Evolutionary conservation across 2,888 invertebrate genomes (phyloP).

Genomic region (Molanna angustata): DNA sequence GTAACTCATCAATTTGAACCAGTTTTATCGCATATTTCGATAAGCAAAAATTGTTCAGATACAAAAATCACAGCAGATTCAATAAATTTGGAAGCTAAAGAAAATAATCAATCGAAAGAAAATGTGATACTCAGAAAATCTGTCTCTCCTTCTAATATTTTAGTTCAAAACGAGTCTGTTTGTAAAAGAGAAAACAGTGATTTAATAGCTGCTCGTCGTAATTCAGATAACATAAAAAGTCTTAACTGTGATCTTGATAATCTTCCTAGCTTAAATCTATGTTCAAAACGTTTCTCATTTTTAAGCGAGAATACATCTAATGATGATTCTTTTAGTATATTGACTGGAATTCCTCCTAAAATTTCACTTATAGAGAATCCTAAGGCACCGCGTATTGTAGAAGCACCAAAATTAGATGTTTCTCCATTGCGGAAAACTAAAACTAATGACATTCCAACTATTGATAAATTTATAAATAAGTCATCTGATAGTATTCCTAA

Average conservation of each 20-base stretch:
- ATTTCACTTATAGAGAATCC: conserved; percentile 17
- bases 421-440: conserved; percentile 24
- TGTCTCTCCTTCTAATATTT: no score
- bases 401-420: conserved; percentile 16
- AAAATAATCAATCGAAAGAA: no score
- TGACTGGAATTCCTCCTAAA: conserved; percentile 33
- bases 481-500: no score
- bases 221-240: conserved; percentile 25
- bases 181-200: conserved; percentile 19
- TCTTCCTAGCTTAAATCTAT: conserved; percentile 29
- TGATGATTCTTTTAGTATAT: conserved; percentile 49
- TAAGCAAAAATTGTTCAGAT: no score
- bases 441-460: conserved; percentile 8
- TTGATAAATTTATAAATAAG: no score
- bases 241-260: conserved; percentile 26
- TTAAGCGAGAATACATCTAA: conserved; percentile 47
- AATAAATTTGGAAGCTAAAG: no score
- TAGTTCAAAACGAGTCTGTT: conserved; percentile 17
- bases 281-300: conserved; percentile 32
- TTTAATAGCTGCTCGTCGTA: conserved; percentile 11
- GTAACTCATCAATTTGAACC: conserved; percentile 19
- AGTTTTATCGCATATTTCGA: no score
- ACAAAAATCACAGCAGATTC: no score
- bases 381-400: background rate
- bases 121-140: no score